A percentile compares a stretch with the other conserved stretches of the same genome.
Conservation (phyloP, 2,113 vertebrate genomes). For the Ptyas mucosa region DNA sequence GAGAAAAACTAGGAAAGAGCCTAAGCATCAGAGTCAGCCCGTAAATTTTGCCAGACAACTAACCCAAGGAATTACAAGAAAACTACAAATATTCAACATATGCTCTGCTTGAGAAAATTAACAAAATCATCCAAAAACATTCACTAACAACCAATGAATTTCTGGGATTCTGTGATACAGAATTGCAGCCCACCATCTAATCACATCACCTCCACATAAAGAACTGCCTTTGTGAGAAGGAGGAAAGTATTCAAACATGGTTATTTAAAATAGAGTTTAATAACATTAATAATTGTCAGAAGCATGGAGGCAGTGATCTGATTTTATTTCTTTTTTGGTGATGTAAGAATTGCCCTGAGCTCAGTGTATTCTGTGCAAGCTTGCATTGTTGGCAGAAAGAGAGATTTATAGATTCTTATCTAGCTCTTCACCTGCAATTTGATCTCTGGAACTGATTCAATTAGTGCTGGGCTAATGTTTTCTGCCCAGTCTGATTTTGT, state of each 20-base stretch:
- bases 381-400: background rate
- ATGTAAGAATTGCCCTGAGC: background rate
- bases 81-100: conserved; percentile 14
- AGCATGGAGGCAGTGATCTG: background rate
- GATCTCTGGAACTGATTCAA: background rate
- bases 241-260: background rate
- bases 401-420: background rate
- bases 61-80: conserved; percentile 17
- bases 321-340: background rate
- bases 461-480: background rate
- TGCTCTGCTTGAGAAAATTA: conserved; percentile 20
- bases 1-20: conserved; percentile 32
- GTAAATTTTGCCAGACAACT: background rate
- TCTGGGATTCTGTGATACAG: background rate
- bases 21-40: conserved; percentile 10
- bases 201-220: background rate
- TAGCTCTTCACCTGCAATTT: background rate
- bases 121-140: conserved; percentile 11
- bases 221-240: background rate
- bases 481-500: background rate
- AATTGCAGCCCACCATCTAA: background rate
- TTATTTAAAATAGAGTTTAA: background rate
- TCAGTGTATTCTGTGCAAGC: background rate
- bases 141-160: conserved; percentile 8
- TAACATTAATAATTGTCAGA: conserved; percentile 5